phyloP scores from a whole-genome alignment of 2,113 vertebrate species.

The Eulacestoma nigropectus region DNA sequence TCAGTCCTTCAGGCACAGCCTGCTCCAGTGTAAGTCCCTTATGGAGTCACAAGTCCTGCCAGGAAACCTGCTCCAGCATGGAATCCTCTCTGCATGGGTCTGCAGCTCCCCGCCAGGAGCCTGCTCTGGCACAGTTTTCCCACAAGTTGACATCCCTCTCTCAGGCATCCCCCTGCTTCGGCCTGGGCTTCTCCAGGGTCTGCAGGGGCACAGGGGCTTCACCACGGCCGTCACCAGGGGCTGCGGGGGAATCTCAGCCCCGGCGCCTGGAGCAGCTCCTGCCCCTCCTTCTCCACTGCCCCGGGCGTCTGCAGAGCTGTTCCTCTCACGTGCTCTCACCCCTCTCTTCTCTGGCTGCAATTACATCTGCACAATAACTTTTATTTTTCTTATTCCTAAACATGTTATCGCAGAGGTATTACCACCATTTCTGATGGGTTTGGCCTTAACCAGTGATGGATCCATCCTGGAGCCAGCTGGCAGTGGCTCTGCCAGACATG shows the following conservation, averaged over 20 bases:
- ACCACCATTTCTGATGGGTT: background rate
- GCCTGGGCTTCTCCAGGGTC: background rate
- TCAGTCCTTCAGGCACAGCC: background rate
- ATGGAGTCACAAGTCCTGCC: background rate
- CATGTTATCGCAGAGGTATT: background rate
- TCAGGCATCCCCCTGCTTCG: background rate
- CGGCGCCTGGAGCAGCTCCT: background rate
- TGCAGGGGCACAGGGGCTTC: background rate
- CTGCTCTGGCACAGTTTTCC: background rate
- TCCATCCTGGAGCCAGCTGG: background rate
- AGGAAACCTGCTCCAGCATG: background rate
- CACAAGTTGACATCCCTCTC: background rate
- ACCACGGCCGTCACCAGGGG: accelerated
- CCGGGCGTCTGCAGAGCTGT: background rate
- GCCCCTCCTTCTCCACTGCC: background rate
- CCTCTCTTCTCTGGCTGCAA: background rate
- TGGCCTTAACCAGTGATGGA: accelerated
- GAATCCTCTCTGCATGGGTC: background rate
- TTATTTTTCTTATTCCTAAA: background rate
- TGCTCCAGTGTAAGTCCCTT: too few relatives aligned
- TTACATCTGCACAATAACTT: background rate
- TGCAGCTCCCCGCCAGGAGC: accelerated
- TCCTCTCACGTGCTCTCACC: background rate
- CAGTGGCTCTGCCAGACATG: background rate
- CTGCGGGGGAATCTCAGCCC: accelerated